Conservation (phyloP, 2,797 vertebrate species). For the Acanthornis magna region DNA sequence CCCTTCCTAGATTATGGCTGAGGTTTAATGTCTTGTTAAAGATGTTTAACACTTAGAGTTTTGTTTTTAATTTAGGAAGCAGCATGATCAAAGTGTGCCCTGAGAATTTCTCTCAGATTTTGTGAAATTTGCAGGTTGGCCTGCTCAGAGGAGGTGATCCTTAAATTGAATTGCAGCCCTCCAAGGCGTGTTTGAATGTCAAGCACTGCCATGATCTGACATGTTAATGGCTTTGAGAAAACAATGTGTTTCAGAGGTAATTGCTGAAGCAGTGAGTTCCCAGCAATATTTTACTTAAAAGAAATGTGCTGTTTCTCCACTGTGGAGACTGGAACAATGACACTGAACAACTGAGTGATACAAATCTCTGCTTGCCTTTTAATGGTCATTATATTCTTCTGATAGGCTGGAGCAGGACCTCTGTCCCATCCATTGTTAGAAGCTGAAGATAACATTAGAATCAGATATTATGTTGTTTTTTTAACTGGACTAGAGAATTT, state of each 20-base stretch:
- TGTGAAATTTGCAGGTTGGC: slow-evolving; percentile 76
- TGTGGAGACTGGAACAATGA: not conserved
- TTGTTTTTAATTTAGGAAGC: slow-evolving; percentile 87
- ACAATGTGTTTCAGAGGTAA: slow-evolving; percentile 79
- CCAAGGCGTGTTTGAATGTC: slow-evolving; percentile 79
- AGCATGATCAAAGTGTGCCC: slow-evolving; percentile 78
- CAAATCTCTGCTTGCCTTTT: slow-evolving; percentile 27
- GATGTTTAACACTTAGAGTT: slow-evolving; percentile 97
- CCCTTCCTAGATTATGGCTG: slow-evolving; percentile 87
- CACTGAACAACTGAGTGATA: slow-evolving; percentile 14
- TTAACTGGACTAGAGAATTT: not conserved
- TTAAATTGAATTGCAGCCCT: slow-evolving; percentile 82
- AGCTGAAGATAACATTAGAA: not conserved
- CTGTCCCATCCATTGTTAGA: not conserved
- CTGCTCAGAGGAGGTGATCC: slow-evolving; percentile 72
- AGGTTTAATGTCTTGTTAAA: slow-evolving; percentile 98
- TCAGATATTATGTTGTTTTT: not conserved
- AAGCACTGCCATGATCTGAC: slow-evolving; percentile 78
- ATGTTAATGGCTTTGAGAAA: slow-evolving; percentile 79
- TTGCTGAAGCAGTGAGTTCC: slow-evolving; percentile 78
- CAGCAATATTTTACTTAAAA: slow-evolving; percentile 76
- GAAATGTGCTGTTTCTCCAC: slow-evolving; percentile 47
- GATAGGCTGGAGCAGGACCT: slow-evolving; percentile 28
- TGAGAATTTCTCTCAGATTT: slow-evolving; percentile 74
- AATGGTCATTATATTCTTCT: slow-evolving; percentile 7